Conservation (phyloP, 2,797 vertebrate genomes). For the Cuculus canorus region DNA sequence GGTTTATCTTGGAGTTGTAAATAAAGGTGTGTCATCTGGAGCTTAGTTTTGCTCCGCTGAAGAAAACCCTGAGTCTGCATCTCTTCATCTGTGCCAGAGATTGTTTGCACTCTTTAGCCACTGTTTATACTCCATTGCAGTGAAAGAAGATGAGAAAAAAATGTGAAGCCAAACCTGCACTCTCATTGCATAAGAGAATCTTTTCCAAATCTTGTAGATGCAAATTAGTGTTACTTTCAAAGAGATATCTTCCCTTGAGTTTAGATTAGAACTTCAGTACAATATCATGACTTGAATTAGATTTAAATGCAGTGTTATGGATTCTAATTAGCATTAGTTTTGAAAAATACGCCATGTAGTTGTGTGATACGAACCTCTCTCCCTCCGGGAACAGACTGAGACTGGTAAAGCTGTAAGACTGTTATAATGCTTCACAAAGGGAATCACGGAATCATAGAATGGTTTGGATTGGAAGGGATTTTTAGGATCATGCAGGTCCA, state of each 20-base stretch:
- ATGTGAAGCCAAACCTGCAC: neutral
- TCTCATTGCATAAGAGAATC: slow-evolving; percentile 14
- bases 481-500: too few species aligned
- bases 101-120: neutral
- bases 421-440: neutral
- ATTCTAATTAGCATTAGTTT: neutral
- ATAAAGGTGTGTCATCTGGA: neutral
- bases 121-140: neutral
- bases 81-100: neutral
- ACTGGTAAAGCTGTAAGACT: neutral
- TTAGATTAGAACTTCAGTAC: slow-evolving; percentile 13
- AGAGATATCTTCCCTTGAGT: slow-evolving; percentile 28
- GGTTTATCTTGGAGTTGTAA: neutral
- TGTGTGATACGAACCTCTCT: fast-evolving
- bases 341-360: neutral
- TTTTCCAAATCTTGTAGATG: neutral
- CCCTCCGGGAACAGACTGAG: neutral
- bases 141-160: slow-evolving; percentile 38
- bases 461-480: too few species aligned
- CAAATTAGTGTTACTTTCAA: slow-evolving; percentile 44
- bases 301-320: neutral
- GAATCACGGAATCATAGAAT: neutral
- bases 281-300: neutral
- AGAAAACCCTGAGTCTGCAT: neutral
- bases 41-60: neutral